Conservation (phyloP, 2,888 invertebrate species). For the Acanthopleura granulata region DNA sequence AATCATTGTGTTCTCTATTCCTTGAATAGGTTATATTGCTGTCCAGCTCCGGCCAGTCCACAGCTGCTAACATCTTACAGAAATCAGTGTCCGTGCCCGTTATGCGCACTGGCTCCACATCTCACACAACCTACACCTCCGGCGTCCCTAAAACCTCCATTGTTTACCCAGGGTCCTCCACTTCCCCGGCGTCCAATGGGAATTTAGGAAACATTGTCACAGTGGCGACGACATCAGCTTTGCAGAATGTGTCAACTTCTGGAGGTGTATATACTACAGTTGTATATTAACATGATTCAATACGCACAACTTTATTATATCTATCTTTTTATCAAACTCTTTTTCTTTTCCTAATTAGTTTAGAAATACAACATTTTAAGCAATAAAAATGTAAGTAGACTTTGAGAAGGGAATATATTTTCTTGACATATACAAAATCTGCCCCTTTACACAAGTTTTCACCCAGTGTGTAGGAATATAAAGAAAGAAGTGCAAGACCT, state of each 20-base stretch:
- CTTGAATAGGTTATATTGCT: constrained; percentile 59
- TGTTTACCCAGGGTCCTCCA: not conserved
- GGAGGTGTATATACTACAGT: too few relatives aligned
- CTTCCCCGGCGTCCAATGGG: constrained; percentile 30
- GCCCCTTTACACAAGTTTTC: too few relatives aligned
- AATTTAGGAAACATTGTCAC: constrained; percentile 50
- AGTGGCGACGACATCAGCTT: constrained; percentile 45
- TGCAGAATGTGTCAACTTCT: not conserved
- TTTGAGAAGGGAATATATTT: too few relatives aligned
- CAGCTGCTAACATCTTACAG: constrained; percentile 46
- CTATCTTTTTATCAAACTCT: too few relatives aligned
- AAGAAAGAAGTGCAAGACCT: too few relatives aligned
- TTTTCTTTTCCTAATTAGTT: too few relatives aligned
- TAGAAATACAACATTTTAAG: too few relatives aligned
- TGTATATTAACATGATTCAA: too few relatives aligned
- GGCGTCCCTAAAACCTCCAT: constrained; percentile 11
- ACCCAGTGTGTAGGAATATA: too few relatives aligned
- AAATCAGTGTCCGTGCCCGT: constrained; percentile 55
- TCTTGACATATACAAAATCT: too few relatives aligned
- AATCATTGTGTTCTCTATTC: not conserved
- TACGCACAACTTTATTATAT: too few relatives aligned
- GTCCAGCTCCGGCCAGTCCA: constrained; percentile 54
- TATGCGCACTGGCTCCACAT: constrained; percentile 45
- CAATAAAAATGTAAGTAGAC: too few relatives aligned
- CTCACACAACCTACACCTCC: constrained; percentile 31